phyloP scores from a whole-genome alignment of 2,797 vertebrate species.

The Sebastes glaucus region DNA sequence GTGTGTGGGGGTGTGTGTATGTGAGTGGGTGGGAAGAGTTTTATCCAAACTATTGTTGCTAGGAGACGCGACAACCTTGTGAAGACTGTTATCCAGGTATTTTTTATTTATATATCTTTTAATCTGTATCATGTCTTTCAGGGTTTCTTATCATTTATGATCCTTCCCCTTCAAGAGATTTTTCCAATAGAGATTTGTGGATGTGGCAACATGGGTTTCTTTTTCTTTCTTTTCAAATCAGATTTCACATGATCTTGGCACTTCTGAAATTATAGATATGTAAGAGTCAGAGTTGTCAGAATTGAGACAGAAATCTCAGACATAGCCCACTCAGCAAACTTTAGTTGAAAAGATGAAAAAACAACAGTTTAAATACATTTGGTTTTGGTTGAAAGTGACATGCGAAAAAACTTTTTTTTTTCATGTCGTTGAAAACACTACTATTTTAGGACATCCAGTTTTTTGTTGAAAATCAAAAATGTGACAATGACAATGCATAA shows the following conservation, averaged over 20 bases:
- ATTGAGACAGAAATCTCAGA: not conserved
- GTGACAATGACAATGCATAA: no score
- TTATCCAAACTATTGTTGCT: slow-evolving; percentile 33
- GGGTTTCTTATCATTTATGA: not conserved
- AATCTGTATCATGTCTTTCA: not conserved
- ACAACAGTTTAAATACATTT: no score
- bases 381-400: no score
- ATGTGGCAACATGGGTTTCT: not conserved
- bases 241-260: not conserved
- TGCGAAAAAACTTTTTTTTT: no score
- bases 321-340: no score
- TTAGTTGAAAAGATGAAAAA: no score
- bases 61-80: slow-evolving; percentile 6
- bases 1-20: not conserved
- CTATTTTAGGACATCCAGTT: fast-evolving
- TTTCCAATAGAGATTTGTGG: not conserved
- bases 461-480: no score
- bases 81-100: not conserved
- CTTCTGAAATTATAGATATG: not conserved
- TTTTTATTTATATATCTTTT: not conserved
- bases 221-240: not conserved
- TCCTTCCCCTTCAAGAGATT: not conserved
- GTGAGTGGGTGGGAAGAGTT: not conserved
- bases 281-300: not conserved
- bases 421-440: no score